Evolutionary conservation across 2,888 invertebrate species (phyloP), one percentile per base, ranked within the genome.

Genomic region (Spisula subtruncata): DNA sequence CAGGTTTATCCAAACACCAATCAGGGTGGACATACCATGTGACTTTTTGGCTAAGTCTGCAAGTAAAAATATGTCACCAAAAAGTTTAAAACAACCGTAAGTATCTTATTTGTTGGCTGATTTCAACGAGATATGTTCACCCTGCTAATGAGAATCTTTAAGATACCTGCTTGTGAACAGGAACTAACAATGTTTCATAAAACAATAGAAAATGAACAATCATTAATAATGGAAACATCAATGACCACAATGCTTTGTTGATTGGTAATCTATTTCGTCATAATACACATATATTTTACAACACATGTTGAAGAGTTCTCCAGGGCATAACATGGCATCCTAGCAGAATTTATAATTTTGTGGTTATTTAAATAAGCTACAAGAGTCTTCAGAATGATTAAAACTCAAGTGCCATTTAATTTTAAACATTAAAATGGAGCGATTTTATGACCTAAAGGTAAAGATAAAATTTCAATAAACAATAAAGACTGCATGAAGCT

Each of bases 381-480:
- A 25, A 66, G 25, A 60, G 8, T 60, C 25, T 25, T 6, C 25
- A 25, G 60, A 66, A 12, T 25, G n/a, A n/a, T 60, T n/a, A 18
- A 8, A 60, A 60, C 25, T 60, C 60, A 66, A 66, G 60, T 66
- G 25, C 60, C 60, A 66, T 25, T 66, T 66, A 25, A 66, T 66
- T 25, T 25, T n/a, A 25, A 25, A 66, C 60, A 25, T 66, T 66
- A 66, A 66, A 66, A 66, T 66, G 8, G 6, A 66, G 60, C n/a
- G n/a, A 66, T 10, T 66, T 66, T n/a, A 66, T 66, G 60, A n/a
- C 16, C 1, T 66, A 25, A 66, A 25, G 5, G 60, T 66, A 66
- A 1, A 66, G 60, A 66, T 66, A 66, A 25, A 25, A 10, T 66
- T 66, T 66, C 60, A n/a, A 66, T 66, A 66, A 66, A 66, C 25